A percentile compares a stretch with the other conserved stretches of the same genome.
Evolutionary conservation across 1,140 invertebrate species (phyloP).

Genomic region (Centruroides sculpturatus): DNA sequence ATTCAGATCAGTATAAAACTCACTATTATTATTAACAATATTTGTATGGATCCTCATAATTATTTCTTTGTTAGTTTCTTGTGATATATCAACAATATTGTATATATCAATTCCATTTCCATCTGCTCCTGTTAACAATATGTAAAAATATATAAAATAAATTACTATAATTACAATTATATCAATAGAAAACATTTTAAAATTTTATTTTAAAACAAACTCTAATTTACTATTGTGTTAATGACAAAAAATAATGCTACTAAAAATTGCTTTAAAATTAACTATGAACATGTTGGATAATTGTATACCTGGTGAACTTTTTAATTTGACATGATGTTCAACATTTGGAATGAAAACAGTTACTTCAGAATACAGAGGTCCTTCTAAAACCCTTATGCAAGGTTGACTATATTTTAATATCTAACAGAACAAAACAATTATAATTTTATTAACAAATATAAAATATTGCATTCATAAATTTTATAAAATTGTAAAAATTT

Average conservation of each 20-base stretch:
- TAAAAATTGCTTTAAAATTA: too few relatives aligned
- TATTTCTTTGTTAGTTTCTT: slow-evolving; percentile 69
- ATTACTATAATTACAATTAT: too few relatives aligned
- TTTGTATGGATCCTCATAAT: slow-evolving; percentile 49
- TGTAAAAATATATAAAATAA: too few relatives aligned
- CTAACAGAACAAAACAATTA: too few relatives aligned
- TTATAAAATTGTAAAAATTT: too few relatives aligned
- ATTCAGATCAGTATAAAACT: slow-evolving; percentile 45
- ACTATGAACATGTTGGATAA: too few relatives aligned
- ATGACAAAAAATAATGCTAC: too few relatives aligned
- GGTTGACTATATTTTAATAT: slow-evolving; percentile 21
- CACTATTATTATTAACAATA: slow-evolving; percentile 23
- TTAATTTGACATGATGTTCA: slow-evolving; percentile 51
- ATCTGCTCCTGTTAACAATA: slow-evolving; percentile 38
- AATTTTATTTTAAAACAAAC: too few relatives aligned
- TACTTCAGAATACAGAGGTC: slow-evolving; percentile 51
- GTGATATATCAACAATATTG: slow-evolving; percentile 60
- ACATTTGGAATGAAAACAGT: slow-evolving; percentile 51
- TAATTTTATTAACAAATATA: too few relatives aligned
- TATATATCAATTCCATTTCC: slow-evolving; percentile 49
- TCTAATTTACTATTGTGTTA: too few relatives aligned
- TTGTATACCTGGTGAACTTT: slow-evolving; percentile 41
- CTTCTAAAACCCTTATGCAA: slow-evolving; percentile 46
- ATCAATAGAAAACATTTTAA: too few relatives aligned
- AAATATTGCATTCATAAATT: too few relatives aligned